phyloP scores from a whole-genome alignment of 1,140 invertebrate species.

The Calephelis virginiensis region DNA sequence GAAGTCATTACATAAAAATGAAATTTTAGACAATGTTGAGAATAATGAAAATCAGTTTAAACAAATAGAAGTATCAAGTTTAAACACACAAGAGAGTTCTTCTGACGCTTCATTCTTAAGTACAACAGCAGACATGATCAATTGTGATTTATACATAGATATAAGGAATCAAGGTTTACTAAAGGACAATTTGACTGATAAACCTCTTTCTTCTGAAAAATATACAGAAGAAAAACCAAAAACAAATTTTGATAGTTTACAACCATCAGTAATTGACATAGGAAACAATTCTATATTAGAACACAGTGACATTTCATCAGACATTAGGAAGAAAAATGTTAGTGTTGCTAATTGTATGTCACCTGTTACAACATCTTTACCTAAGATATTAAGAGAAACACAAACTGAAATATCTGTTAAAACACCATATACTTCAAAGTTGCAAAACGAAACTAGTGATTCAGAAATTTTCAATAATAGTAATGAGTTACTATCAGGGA shows the following conservation, averaged over 20 bases:
- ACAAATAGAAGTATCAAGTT: constrained; percentile 25
- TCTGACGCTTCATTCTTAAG: constrained; percentile 62
- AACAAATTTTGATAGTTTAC: not conserved
- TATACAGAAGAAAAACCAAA: not conserved
- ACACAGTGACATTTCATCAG: not conserved
- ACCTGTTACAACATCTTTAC: not conserved
- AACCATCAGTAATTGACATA: not conserved
- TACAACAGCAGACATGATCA: constrained; percentile 42
- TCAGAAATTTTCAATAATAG: not conserved
- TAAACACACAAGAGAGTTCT: constrained; percentile 44
- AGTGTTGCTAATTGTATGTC: not conserved
- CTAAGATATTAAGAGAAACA: no score
- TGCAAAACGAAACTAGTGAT: not conserved
- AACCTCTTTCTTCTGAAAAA: not conserved
- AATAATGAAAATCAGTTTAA: constrained; percentile 31
- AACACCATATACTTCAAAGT: not conserved
- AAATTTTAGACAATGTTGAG: constrained; percentile 23
- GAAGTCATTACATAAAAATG: constrained; percentile 38
- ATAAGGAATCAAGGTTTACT: constrained; percentile 3
- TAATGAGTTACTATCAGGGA: not conserved
- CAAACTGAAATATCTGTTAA: no score
- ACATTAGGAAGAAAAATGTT: not conserved
- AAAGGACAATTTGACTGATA: constrained; percentile 6
- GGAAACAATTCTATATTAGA: not conserved
- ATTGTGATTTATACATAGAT: not conserved